Conservation (phyloP, 2,113 vertebrate genomes). For the Clinocottus analis region DNA sequence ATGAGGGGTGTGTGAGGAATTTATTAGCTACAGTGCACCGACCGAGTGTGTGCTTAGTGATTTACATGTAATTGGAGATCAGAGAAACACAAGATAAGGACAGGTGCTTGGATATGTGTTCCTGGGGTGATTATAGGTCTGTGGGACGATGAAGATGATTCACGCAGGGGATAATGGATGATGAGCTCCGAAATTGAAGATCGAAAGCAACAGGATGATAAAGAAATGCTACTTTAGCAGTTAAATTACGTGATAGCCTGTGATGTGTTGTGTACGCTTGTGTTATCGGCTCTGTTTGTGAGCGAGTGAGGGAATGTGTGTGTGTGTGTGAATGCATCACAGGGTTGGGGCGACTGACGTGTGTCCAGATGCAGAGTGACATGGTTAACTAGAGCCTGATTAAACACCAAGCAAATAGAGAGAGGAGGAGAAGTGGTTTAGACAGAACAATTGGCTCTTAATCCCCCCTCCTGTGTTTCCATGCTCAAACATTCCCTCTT, state of each 20-base stretch:
- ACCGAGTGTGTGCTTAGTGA: conserved; percentile 25
- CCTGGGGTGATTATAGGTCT: background rate
- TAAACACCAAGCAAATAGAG: conserved; percentile 52
- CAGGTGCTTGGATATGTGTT: background rate
- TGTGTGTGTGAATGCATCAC: conserved; percentile 15
- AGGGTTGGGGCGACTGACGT: conserved; percentile 34
- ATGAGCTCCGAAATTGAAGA: background rate
- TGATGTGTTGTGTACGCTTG: background rate
- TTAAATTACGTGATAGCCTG: background rate
- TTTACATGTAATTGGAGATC: conserved; percentile 57
- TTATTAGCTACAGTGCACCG: conserved; percentile 63
- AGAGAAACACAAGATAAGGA: conserved; percentile 20
- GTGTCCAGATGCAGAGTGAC: conserved; percentile 68
- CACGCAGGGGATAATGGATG: background rate
- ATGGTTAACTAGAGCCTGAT: conserved; percentile 68
- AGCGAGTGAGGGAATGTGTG: background rate
- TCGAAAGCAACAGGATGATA: background rate
- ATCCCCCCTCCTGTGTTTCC: conserved; percentile 23
- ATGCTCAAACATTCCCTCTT: conserved; percentile 2
- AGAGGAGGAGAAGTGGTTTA: conserved; percentile 9
- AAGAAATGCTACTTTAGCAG: background rate
- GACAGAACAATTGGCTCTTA: conserved; percentile 32
- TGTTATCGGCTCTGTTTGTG: conserved; percentile 6
- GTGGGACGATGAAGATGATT: conserved; percentile 10
- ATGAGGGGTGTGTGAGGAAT: conserved; percentile 71